Evolutionary conservation across 1,140 invertebrate species (phyloP), one percentile per base, ranked within the genome.

Genomic region (Portunus trituberculatus): DNA sequence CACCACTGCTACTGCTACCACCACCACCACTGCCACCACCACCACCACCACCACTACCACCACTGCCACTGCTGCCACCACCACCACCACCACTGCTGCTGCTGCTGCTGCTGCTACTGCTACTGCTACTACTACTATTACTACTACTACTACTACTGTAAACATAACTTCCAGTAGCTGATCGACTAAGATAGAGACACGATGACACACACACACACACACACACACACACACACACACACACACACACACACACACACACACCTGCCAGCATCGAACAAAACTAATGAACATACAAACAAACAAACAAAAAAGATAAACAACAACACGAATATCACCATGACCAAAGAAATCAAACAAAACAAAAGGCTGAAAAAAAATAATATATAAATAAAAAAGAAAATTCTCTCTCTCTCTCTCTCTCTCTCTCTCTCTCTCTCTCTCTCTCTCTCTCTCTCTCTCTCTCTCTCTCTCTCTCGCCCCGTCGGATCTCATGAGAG

Each of bases 211-310:
- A 39, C 39, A 39, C 39, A 39, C 39, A 39, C 39, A 39, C 39
- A 39, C 39, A 39, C 39, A 39, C 87, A 16, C 87, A 39, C 28
- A 39, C 87, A 39, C 87, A 39, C 87, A 39, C 87, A 39, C 87
- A 39, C 87, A 39, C 87, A 89, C 87, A 89, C 87, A 89, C 87
- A 89, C 87, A 89, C 87, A 89, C 87, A 89, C 87, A 89, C 87
- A 89, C 87, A 89, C 87, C 32, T 45, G 46, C 87, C 12, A 14
- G 10, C 87, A 32, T 7, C 31, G 0, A 31, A 0, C 31, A 25
- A 83, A 25, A 87, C 84, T 8, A 28, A 87, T 39, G 1, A 28
- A 31, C 84, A 87, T 20, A 31, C 84, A 87, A 16, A 20, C 84
- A 87, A 16, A 87, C 84, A 87, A 28, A 87, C 20, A 87, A 29